A percentile compares a stretch with the other conserved stretches of the same genome.
Conservation (phyloP, 2,797 vertebrate genomes). For the Artibeus lituratus region DNA sequence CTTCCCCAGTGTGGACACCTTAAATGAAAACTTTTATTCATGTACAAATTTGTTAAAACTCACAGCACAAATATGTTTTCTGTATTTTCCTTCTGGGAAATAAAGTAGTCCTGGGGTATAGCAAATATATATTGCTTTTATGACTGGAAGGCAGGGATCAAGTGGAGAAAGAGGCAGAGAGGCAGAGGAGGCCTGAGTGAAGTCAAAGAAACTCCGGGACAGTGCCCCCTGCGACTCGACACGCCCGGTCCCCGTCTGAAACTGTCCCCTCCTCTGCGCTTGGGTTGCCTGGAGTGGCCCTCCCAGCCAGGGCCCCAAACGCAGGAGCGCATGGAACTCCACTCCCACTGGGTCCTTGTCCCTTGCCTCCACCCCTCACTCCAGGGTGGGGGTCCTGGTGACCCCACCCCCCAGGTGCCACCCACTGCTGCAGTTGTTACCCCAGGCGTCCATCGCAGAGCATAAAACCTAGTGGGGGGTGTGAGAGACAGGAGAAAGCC, state of each 20-base stretch:
- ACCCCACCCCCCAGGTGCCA: neutral
- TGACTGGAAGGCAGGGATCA: neutral
- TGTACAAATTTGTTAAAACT: neutral
- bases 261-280: neutral
- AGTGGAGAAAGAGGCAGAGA: accelerated
- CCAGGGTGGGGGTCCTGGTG: neutral
- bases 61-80: neutral
- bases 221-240: too few relatives aligned
- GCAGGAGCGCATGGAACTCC: neutral
- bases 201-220: neutral
- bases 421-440: neutral
- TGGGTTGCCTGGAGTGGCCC: neutral
- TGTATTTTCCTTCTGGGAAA: neutral
- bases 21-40: neutral
- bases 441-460: neutral
- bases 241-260: neutral
- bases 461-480: neutral
- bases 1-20: neutral
- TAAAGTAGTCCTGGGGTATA: neutral
- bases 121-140: neutral
- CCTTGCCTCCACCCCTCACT: neutral
- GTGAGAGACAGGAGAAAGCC: neutral
- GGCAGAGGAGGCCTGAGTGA: neutral
- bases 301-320: neutral
- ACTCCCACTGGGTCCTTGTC: neutral